Evolutionary conservation across 2,113 vertebrate species (phyloP), one percentile per base, ranked within the genome.

Genomic region (Eupsittula cactorum): DNA sequence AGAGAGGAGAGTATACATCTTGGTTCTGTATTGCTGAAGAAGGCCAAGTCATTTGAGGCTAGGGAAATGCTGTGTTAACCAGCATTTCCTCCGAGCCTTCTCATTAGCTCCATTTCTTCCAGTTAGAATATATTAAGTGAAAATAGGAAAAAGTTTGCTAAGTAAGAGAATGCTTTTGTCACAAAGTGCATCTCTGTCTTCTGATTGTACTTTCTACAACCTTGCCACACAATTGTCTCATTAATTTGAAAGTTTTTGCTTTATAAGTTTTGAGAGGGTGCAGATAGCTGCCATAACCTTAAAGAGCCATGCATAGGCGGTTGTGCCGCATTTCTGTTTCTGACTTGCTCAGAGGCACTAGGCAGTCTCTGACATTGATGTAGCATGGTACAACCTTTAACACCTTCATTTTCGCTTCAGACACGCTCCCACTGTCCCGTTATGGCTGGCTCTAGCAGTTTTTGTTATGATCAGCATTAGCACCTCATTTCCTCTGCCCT

Each of bases 391-490:
- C 70, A 63, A 82, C 63, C 9, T 79, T 82, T 57, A 82, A 47
- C 19, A 2, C 81, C 78, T 91, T 96, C 74, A 57, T 96, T 84
- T 87, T 89, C 62, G 44, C 78, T 80, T 91, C 91, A 80, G 71
- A 69, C 67, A 49, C 0, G 11, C 29, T 89, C 63, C 67, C 46
- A 25, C 64, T 82, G 69, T 64, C 47, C 76, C 77, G 35, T 93
- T 94, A 86, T 3, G 62, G 70, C 77, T 85, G 59, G 81, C 44
- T 91, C 65, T 57, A 77, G 64, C 3, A 1, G 57, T 41, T 93
- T 86, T 76, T 88, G 84, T 92, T 91, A 65, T 74, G 41, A 79
- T 91, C 81, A 92, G 86, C 62, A 64, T 92, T 86, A 93, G 83
- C 78, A 82, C 63, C 67, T 95, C 75, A 76, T 95, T 91, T 94